A percentile compares a stretch with the other conserved stretches of the same genome.
Evolutionary conservation across 2,113 vertebrate species (phyloP).

Genomic region (Oceanites oceanicus): DNA sequence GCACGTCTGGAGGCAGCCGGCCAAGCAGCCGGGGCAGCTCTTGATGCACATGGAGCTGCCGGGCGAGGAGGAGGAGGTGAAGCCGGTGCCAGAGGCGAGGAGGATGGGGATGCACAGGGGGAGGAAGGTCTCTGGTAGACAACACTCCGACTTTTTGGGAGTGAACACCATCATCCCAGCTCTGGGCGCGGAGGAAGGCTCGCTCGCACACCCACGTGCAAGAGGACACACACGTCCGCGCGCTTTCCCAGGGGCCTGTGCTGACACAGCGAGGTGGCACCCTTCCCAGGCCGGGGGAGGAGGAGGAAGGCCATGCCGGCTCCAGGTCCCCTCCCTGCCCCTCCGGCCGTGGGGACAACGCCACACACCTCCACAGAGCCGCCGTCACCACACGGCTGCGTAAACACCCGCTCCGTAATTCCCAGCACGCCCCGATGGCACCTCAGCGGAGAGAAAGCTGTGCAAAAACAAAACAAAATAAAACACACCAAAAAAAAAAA

Average conservation of each 20-base stretch:
- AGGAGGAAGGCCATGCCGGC: conserved; percentile 40
- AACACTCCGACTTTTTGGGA: not conserved
- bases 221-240: not conserved
- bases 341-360: not conserved
- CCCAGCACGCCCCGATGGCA: not conserved
- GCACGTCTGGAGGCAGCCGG: not conserved
- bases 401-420: not conserved
- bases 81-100: rapidly evolving
- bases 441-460: rapidly evolving
- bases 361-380: not conserved
- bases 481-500: not conserved
- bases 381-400: rapidly evolving
- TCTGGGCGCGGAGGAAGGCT: not conserved
- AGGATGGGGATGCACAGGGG: not conserved
- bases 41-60: not conserved
- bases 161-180: not conserved
- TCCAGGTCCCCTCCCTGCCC: conserved; percentile 24
- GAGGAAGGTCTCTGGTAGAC: not conserved
- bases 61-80: not conserved
- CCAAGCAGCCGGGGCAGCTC: not conserved
- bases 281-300: conserved; percentile 7
- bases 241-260: conserved; percentile 4
- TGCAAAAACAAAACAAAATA: not conserved
- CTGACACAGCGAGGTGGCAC: conserved; percentile 28
- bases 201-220: not conserved